A percentile compares a stretch with the other conserved stretches of the same genome.
phyloP scores from a whole-genome alignment of 2,888 invertebrate genomes.

The Sarcophaga rosellei region DNA sequence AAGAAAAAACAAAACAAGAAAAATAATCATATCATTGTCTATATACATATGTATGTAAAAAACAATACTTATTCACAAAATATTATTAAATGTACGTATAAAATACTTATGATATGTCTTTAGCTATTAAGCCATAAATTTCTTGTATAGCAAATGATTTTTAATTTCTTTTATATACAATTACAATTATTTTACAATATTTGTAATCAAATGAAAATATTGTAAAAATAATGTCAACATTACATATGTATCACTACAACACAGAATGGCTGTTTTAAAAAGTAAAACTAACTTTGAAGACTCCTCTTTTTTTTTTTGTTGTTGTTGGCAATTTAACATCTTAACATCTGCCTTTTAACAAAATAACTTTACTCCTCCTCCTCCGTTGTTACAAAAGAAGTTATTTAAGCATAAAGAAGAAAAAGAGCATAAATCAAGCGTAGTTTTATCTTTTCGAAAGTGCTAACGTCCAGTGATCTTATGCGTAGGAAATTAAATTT shows the following conservation, averaged over 20 bases:
- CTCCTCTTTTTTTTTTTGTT: constrained; percentile 62
- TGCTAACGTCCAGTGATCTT: constrained; percentile 56
- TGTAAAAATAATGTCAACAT: constrained; percentile 46
- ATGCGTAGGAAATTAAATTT: not conserved
- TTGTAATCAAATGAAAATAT: not conserved
- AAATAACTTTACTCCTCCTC: constrained; percentile 51
- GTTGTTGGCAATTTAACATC: no score
- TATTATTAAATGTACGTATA: no score
- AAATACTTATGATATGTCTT: not conserved
- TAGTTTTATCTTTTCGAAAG: constrained; percentile 47
- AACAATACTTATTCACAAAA: no score
- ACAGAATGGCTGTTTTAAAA: not conserved
- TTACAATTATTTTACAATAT: no score
- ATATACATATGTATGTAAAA: no score
- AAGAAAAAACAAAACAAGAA: not conserved
- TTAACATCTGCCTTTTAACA: constrained; percentile 44
- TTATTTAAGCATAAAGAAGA: not conserved
- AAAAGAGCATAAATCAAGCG: not conserved
- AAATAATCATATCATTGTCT: no score
- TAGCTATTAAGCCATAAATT: constrained; percentile 59
- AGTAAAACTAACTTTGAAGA: not conserved
- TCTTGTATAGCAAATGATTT: constrained; percentile 52
- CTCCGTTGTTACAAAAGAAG: constrained; percentile 48
- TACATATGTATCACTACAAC: not conserved
- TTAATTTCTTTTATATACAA: no score